Evolutionary conservation across 2,797 vertebrate genomes (phyloP).

Genomic region (Schizopygopsis malacanthus): DNA sequence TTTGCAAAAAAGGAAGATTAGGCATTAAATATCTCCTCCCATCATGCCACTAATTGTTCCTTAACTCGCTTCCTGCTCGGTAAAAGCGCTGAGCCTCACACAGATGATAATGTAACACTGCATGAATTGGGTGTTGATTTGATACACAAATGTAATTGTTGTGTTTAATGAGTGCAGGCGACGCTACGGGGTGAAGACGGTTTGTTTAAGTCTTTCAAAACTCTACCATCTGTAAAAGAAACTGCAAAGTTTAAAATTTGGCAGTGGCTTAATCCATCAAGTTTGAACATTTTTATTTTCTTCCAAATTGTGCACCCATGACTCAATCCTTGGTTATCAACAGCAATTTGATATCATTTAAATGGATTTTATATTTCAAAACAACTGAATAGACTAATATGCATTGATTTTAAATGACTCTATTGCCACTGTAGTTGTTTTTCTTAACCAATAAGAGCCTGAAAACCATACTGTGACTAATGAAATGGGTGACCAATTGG

Average conservation of each 20-base stretch:
- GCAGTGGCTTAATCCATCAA: not conserved
- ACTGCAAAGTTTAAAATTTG: not conserved
- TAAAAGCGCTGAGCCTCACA: conserved; percentile 32
- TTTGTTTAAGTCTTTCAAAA: conserved; percentile 46
- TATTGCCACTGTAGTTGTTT: not conserved
- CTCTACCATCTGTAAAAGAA: conserved; percentile 21
- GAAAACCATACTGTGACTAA: conserved; percentile 12
- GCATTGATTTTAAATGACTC: conserved; percentile 17
- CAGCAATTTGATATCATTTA: not conserved
- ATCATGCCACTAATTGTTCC: conserved; percentile 63
- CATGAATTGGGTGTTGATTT: conserved; percentile 55
- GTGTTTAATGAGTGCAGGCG: conserved; percentile 48
- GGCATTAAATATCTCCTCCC: conserved; percentile 59
- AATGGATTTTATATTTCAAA: not conserved
- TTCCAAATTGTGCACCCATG: not conserved
- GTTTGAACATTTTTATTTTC: not conserved
- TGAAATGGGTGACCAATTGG: conserved; percentile 31
- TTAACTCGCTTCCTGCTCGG: conserved; percentile 61
- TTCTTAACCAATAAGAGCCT: conserved; percentile 15
- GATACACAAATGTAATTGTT: conserved; percentile 59
- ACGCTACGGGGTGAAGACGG: conserved; percentile 34
- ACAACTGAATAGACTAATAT: not conserved
- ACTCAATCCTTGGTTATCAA: not conserved
- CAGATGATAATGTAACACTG: conserved; percentile 50
- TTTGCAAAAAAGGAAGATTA: conserved; percentile 57